Evolutionary conservation across 1,140 invertebrate genomes (phyloP), one percentile per base, ranked within the genome.

Genomic region (Argopecten irradians): DNA sequence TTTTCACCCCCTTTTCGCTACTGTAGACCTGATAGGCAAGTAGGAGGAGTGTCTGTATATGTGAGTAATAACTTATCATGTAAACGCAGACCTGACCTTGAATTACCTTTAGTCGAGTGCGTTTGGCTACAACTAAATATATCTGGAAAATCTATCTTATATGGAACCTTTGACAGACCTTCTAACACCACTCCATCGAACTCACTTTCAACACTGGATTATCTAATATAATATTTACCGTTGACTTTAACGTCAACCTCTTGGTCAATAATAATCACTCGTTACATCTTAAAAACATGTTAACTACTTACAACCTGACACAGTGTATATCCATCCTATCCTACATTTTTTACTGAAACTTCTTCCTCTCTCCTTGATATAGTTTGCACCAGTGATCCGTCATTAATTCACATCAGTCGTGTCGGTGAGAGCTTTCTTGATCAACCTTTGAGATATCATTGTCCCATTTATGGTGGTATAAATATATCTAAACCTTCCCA

Each of bases 161-260:
- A 55, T 34, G 84, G 46, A 16, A 86, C 84, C n/a, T 88, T 88
- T 82, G 13, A 86, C 82, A 2, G 84, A 5, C 71, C 46, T 1
- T 84, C 84, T 1, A 28, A 83, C 16, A 22, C 14, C 28, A 83
- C 19, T 83, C 88, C 1, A 41, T 89, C 28, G 35, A 89, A 13
- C 2, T n/a, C 1, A 32, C 88, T 8, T 82, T n/a, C 34, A 39
- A 89, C 13, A 8, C n/a, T 34, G 39, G 33, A 43, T 34, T 46
- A n/a, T 34, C 82, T 16, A 5, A 14, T 46, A 86, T 86, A 34
- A 86, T 84, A 1, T 22, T 89, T n/a, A 46, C 71, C n/a, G 43
- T 55, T 34, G 85, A 89, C 35, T 89, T 89, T 34, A 89, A 89
- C 41, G 85, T 82, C 36, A 89, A 89, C 16, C 34, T 86, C 19